phyloP scores from a whole-genome alignment of 2,797 vertebrate genomes.

The Myiotriccus ornatus region DNA sequence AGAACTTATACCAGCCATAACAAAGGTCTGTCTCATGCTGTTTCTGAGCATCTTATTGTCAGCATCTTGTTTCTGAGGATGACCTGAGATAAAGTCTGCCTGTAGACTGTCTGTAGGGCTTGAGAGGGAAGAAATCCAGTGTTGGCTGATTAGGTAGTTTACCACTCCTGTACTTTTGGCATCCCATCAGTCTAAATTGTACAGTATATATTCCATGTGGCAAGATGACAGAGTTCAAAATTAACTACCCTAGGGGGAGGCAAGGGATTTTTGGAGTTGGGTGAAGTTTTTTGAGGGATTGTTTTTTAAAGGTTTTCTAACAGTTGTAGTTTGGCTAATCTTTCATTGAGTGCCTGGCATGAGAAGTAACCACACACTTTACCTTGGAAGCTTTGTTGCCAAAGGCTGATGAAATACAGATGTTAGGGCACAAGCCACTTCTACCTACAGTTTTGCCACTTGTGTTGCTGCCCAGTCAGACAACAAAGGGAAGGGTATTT shows the following conservation, averaged over 20 bases:
- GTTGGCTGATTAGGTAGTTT: not conserved
- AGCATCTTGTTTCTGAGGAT: not conserved
- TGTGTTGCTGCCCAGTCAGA: not conserved
- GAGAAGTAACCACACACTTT: not conserved
- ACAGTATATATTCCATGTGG: not conserved
- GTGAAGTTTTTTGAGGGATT: not conserved
- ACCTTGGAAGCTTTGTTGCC: not conserved
- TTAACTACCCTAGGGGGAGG: not conserved
- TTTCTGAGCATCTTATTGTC: no score
- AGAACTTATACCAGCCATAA: not conserved
- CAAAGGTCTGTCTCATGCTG: not conserved
- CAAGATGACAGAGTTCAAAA: not conserved
- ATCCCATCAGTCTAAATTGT: not conserved
- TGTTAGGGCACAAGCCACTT: not conserved
- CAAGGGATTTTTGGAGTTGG: not conserved
- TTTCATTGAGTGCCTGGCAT: not conserved
- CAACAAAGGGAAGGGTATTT: not conserved
- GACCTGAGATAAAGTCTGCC: not conserved
- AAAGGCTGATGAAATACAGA: not conserved
- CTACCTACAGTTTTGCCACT: not conserved
- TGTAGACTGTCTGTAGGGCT: not conserved
- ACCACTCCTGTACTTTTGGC: not conserved
- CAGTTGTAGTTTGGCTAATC: not conserved
- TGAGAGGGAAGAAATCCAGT: not conserved
- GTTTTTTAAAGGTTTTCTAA: not conserved